A percentile compares a stretch with the other conserved stretches of the same genome.
Conservation (phyloP, 2,888 invertebrate genomes). For the Dynastes tityus region DNA sequence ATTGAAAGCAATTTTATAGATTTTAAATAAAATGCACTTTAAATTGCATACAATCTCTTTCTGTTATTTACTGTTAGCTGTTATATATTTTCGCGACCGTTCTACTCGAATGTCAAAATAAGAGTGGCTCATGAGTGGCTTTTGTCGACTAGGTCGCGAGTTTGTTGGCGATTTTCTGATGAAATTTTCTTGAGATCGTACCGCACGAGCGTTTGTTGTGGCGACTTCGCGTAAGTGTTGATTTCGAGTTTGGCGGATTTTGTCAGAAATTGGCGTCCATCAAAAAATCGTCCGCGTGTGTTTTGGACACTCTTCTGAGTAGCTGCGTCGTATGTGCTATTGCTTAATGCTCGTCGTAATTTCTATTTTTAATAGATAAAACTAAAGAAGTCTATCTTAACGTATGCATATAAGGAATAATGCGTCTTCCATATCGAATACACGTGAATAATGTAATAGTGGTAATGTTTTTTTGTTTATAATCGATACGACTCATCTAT, state of each 20-base stretch:
- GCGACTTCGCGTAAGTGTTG: background rate
- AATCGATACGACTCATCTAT: background rate
- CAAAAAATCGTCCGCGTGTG: slow-evolving; percentile 19
- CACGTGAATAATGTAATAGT: background rate
- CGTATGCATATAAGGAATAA: background rate
- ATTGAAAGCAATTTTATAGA: background rate
- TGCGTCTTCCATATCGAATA: background rate
- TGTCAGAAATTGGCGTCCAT: slow-evolving; percentile 13
- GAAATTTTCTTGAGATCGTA: slow-evolving; percentile 32
- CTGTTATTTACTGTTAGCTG: background rate
- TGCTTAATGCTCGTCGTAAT: slow-evolving; percentile 2
- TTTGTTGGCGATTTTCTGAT: slow-evolving; percentile 45
- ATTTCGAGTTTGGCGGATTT: slow-evolving; percentile 14
- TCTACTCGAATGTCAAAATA: slow-evolving; percentile 33
- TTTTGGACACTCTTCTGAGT: slow-evolving; percentile 14
- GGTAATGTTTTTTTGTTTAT: slow-evolving; percentile 14
- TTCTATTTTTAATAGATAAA: slow-evolving; percentile 32
- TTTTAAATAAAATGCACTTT: background rate
- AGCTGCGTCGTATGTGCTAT: background rate
- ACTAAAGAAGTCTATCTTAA: background rate
- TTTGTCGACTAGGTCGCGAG: slow-evolving; percentile 20
- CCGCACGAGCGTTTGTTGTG: background rate
- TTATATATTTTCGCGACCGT: slow-evolving; percentile 27
- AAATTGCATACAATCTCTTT: background rate
- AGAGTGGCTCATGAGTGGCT: slow-evolving; percentile 42